Evolutionary conservation across 2,113 vertebrate genomes (phyloP).

Genomic region (Tautogolabrus adspersus): DNA sequence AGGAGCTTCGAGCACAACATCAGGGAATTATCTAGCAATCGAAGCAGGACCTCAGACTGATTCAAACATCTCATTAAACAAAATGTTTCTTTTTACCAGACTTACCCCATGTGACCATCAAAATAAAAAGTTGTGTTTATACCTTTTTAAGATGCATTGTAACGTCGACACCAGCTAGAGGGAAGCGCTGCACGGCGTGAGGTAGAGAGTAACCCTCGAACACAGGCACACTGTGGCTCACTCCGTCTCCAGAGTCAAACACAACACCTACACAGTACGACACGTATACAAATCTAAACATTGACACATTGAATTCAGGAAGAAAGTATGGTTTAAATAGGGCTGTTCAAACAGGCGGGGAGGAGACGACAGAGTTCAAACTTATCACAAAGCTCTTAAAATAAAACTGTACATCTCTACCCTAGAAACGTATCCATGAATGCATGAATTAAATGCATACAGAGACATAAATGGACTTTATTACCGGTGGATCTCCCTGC

Average conservation of each 20-base stretch:
- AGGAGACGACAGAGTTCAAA: too few species aligned
- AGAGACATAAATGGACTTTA: accelerated
- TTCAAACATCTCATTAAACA: neutral
- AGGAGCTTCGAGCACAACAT: conserved; percentile 68
- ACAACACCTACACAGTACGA: conserved; percentile 75
- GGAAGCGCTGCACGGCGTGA: conserved; percentile 82
- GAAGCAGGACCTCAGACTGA: neutral
- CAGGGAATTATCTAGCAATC: neutral
- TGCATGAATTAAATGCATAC: neutral
- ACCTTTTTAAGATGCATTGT: conserved; percentile 83
- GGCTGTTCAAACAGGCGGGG: too few species aligned
- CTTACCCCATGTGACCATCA: too few species aligned
- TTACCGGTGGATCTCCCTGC: conserved; percentile 80
- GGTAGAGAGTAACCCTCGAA: conserved; percentile 83
- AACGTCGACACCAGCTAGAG: conserved; percentile 81
- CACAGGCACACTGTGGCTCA: conserved; percentile 85
- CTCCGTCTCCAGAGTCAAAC: conserved; percentile 83
- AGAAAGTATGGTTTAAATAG: neutral
- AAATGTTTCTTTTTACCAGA: too few species aligned
- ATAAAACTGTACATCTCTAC: too few species aligned
- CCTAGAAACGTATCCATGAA: neutral
- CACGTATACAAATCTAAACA: neutral
- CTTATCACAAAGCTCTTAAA: too few species aligned
- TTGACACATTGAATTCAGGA: neutral
- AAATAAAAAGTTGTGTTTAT: neutral